Base-by-base conservation (phyloP, 2,113 vertebrate genomes). In the Gila orcuttii region DNA sequence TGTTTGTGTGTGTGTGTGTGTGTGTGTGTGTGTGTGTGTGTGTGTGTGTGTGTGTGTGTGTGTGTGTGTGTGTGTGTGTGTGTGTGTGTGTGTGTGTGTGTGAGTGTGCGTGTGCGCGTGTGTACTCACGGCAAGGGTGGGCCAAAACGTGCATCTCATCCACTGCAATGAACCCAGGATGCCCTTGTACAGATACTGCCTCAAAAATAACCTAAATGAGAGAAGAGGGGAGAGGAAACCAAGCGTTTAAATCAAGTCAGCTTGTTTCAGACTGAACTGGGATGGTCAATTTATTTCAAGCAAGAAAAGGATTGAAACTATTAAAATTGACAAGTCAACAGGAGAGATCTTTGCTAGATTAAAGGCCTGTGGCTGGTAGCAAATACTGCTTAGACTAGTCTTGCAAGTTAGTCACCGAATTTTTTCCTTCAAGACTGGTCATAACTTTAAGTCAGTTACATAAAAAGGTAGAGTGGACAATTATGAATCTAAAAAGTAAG, bases 101-200 rank as follows among this genome's bases (percentile, higher is more conserved):
- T 17, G 57, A 60, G 69, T 45, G 33, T 75, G 59, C 33, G 45
- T 68, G 47, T 55, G 45, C 8, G 33, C 45, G 73, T 52, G 74
- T 36, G 10, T 69, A 94, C 98, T 97, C 94, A 99, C 98, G 96
- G 94, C 97, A 99, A 2, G 98, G 97, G 90, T 98, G 98, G 90
- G 98, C 97, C 60, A 99, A 95, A 64, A 99, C 98, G 88, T 97
- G 95, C 87, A 99, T 96, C 94, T 99, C 98, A 90, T 98, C 97
- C 90, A 99, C 95, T 12, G 97, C 97, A 52, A 99, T 98, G 95
- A 97, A 97, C 47, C 98, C 98, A 0, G 96, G 96, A 36, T 98
- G 97, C 82, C 97, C 97, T 90, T 98, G 97, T 91, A 98, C 88
- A 25, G 97, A 98, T 80, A 98, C 96, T 0, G 98, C 97, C 85